Base-by-base conservation (phyloP, 2,888 invertebrate genomes). In the Eupsilia transversa region DNA sequence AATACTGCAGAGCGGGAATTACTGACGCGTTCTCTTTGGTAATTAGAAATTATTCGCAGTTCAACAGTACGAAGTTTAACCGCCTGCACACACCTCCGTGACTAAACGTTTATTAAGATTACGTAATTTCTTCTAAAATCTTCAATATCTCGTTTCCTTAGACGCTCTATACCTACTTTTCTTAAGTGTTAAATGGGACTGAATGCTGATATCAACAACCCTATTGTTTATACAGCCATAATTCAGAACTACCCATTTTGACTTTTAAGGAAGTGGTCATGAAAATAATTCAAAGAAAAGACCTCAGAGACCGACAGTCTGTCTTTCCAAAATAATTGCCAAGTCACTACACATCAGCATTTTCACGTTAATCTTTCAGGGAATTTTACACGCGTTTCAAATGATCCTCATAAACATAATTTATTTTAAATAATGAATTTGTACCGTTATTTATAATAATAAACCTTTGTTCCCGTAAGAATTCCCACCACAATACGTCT, bases 401-500 rank as follows among this genome's bases (percentile, higher is more conserved):
- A 61, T 33, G 17, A 60, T 46, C 2, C 38, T 54, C 14, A 7
- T n/a, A 6, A 60, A 49, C 46, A 49, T 27, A 14, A 60, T 54
- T 27, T 33, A 33, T 64, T 57, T 35, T 12, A 57, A 46, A 33
- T 46, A 35, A 63, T 56, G 1, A 1, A 30, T 57, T 66, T 41
- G 33, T 41, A 49, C 33, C n/a, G 9, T 49, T 66, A 61, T 74
- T 66, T 63, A 43, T 59, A 76, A 27, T 43, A 56, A 46, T 60
- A 49, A 41, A 63, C 33, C 14, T 59, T 75, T 57, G 38, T 61
- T 20, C 59, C 43, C 41, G n/a, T 82, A 46, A 61, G 17, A 66
- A 57, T 65, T 59, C 57, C 75, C 61, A 66, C 56, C 60, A 61
- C 64, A 75, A 72, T 43, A 83, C 75, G 80, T 80, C 12, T 52